phyloP scores from a whole-genome alignment of 2,888 invertebrate genomes.

The Blomia tropicalis region DNA sequence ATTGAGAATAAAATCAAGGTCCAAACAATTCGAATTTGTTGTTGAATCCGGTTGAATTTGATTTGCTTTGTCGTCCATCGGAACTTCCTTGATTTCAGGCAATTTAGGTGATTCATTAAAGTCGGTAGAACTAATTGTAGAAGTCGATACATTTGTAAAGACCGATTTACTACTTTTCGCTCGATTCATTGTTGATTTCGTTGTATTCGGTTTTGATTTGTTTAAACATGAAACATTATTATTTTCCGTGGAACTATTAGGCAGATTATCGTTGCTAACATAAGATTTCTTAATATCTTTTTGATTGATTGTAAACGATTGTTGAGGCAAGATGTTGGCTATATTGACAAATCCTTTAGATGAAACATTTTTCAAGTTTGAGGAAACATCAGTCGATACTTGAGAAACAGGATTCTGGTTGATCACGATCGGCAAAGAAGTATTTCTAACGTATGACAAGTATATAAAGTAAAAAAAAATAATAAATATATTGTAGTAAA shows the following conservation, averaged over 20 bases:
- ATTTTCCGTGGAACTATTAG: background rate
- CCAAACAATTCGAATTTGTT: background rate
- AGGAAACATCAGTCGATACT: background rate
- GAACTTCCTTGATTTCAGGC: background rate
- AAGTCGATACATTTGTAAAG: background rate
- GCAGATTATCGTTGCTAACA: background rate
- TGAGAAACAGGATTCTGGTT: background rate
- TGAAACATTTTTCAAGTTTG: background rate
- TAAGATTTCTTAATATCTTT: background rate
- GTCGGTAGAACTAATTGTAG: background rate
- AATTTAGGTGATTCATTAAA: background rate
- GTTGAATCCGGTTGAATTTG: constrained; percentile 4
- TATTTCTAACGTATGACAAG: background rate
- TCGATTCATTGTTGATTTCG: no score
- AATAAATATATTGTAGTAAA: background rate
- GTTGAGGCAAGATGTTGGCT: background rate
- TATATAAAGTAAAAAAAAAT: background rate
- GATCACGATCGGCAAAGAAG: constrained; percentile 4
- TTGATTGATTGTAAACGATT: background rate
- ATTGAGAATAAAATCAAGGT: constrained; percentile 10
- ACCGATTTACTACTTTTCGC: no score
- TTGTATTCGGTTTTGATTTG: background rate
- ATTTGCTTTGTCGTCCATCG: background rate
- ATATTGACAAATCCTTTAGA: background rate
- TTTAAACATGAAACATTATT: background rate